Conservation (phyloP, 2,113 vertebrate genomes). For the Etia nguti region DNA sequence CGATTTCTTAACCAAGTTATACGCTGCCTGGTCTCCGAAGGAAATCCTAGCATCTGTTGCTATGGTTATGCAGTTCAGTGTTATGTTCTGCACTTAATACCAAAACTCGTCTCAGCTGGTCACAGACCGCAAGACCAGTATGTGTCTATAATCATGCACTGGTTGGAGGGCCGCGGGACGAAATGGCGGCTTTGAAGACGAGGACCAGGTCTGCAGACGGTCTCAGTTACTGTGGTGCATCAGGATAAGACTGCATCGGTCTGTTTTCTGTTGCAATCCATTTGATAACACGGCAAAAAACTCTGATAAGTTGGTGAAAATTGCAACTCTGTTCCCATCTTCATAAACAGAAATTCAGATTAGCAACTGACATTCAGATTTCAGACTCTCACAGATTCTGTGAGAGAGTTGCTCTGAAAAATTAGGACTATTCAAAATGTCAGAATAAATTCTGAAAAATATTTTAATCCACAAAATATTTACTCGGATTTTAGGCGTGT, state of each 20-base stretch:
- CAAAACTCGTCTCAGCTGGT: background rate
- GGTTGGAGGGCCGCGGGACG: background rate
- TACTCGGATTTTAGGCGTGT: background rate
- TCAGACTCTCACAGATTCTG: background rate
- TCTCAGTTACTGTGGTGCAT: background rate
- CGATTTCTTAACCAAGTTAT: slow-evolving; percentile 23
- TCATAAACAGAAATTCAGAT: background rate
- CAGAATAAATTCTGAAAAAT: background rate
- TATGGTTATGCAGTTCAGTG: background rate
- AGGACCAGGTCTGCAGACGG: background rate
- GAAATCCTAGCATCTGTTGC: slow-evolving; percentile 23
- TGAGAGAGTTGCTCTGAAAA: fast-evolving
- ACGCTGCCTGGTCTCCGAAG: slow-evolving; percentile 17
- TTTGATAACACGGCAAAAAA: background rate
- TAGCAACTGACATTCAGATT: background rate
- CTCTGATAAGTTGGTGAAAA: fast-evolving
- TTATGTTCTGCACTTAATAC: background rate
- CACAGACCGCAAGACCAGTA: background rate
- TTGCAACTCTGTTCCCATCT: background rate
- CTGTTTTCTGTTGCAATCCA: background rate
- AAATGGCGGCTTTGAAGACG: background rate
- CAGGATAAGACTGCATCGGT: fast-evolving
- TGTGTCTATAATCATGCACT: background rate
- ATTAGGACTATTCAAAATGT: background rate
- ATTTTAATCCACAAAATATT: background rate